Conservation (phyloP, 2,113 vertebrate species). For the Bufo bufo region DNA sequence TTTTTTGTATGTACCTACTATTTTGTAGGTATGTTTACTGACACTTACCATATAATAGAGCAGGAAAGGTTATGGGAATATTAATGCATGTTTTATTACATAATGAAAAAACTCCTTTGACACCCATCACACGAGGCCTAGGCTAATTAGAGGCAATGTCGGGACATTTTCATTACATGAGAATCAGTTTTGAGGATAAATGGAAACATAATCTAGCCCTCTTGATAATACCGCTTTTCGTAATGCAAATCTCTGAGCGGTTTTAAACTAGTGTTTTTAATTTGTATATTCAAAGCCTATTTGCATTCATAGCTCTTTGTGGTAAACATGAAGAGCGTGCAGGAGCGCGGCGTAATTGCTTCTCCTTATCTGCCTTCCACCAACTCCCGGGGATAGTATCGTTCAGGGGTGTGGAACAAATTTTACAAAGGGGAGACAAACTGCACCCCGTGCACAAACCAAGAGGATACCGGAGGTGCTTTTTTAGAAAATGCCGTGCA, state of each 20-base stretch:
- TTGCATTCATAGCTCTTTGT: constrained; percentile 55
- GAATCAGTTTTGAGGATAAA: constrained; percentile 46
- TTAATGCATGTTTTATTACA: not conserved
- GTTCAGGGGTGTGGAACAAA: not conserved
- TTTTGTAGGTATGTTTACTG: not conserved
- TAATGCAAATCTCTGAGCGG: constrained; percentile 50
- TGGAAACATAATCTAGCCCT: constrained; percentile 48
- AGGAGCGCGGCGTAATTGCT: constrained; percentile 24
- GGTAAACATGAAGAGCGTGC: constrained; percentile 41
- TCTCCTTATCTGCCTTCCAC: constrained; percentile 16
- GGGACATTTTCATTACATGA: constrained; percentile 47
- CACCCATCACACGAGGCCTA: not conserved
- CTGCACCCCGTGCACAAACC: no score
- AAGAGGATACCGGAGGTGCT: not conserved
- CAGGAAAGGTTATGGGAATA: not conserved
- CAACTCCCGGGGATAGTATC: constrained; percentile 23
- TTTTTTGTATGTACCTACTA: not conserved
- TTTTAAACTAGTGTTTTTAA: constrained; percentile 40
- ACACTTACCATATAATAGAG: not conserved
- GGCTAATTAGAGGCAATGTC: constrained; percentile 37
- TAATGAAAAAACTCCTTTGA: not conserved
- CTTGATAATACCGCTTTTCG: constrained; percentile 35
- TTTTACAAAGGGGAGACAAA: not conserved
- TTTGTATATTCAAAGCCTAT: constrained; percentile 58
- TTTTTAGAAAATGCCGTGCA: not conserved